phyloP scores from a whole-genome alignment of 2,113 vertebrate species.

The Poecile atricapillus region DNA sequence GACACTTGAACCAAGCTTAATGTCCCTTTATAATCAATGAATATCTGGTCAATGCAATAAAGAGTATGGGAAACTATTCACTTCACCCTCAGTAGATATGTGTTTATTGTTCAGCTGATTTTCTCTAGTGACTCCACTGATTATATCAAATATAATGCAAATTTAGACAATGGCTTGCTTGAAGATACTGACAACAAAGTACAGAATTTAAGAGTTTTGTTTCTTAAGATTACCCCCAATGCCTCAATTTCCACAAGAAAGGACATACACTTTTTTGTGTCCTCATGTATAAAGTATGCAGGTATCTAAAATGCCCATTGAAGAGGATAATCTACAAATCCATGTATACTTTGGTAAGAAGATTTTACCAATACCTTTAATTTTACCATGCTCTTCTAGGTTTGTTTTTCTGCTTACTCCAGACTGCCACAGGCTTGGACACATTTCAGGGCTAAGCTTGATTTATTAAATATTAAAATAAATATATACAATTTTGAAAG shows the following conservation, averaged over 20 bases:
- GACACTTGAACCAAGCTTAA: not conserved
- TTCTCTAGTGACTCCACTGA: not conserved
- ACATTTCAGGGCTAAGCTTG: not conserved
- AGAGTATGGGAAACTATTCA: not conserved
- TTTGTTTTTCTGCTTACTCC: not conserved
- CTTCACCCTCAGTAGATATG: fast-evolving
- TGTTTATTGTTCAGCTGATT: not conserved
- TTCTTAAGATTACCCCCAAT: not conserved
- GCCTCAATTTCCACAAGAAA: not conserved
- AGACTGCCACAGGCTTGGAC: not conserved
- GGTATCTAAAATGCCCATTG: not conserved
- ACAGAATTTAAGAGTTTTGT: not conserved
- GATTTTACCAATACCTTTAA: not conserved
- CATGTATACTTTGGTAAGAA: not conserved
- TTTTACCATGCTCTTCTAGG: not conserved
- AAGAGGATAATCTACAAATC: not conserved
- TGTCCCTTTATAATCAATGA: not conserved
- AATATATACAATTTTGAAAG: not conserved
- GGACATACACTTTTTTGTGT: not conserved
- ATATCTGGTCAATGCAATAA: not conserved
- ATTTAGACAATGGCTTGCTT: not conserved
- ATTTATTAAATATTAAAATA: not conserved
- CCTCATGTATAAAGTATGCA: not conserved
- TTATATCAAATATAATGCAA: not conserved
- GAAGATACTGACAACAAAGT: not conserved